phyloP scores from a whole-genome alignment of 2,888 invertebrate species.

The Acanthosepion lycidas region DNA sequence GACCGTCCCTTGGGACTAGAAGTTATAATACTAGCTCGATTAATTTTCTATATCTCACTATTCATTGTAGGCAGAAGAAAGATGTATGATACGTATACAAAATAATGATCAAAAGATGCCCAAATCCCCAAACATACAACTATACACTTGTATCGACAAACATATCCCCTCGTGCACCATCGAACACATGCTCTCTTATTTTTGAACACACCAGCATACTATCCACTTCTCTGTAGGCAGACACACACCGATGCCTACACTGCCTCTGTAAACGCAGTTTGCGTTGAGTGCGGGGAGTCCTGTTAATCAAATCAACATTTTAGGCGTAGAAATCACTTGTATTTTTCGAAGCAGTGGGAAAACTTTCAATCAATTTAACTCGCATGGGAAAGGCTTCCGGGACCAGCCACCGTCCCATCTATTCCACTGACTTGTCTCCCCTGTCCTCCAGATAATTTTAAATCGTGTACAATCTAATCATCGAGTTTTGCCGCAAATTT shows the following conservation, averaged over 20 bases:
- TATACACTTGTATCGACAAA: no score
- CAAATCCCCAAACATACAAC: background rate
- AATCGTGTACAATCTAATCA: background rate
- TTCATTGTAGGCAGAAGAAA: no score
- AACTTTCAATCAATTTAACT: constrained; percentile 21
- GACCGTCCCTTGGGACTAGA: no score
- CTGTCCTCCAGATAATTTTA: background rate
- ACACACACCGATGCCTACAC: background rate
- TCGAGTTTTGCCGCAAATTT: background rate
- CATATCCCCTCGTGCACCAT: background rate
- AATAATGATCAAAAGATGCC: background rate
- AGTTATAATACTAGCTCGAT: no score
- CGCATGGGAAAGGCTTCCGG: background rate
- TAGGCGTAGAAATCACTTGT: background rate
- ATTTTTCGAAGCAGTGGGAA: background rate
- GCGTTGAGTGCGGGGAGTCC: background rate
- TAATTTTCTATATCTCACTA: no score
- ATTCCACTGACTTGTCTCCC: background rate
- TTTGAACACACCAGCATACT: background rate
- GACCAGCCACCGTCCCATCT: background rate
- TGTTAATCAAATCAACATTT: background rate
- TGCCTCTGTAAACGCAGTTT: background rate
- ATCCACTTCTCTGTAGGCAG: background rate
- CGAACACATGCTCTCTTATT: background rate
- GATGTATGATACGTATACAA: background rate